Conservation (phyloP, 37 sponge, comb jelly and placozoan genomes). For the Aplysina aerophoba region DNA sequence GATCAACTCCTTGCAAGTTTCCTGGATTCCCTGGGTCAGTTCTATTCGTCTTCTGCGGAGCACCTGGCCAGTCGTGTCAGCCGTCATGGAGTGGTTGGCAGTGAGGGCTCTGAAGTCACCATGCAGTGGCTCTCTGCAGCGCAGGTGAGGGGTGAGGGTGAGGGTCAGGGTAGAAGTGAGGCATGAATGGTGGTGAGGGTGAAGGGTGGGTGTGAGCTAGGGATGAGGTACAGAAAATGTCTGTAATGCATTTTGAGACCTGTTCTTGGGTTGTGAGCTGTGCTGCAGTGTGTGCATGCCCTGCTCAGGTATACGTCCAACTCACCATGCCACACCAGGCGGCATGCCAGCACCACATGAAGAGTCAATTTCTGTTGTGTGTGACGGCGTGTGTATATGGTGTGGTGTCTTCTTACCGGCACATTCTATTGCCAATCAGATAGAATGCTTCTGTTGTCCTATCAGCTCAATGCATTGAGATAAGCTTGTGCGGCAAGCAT, state of each 20-base stretch:
- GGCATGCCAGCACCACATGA: too few species aligned
- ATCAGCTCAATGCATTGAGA: too few species aligned
- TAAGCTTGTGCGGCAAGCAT: too few species aligned
- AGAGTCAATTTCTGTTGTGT: too few species aligned
- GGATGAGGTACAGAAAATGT: not conserved
- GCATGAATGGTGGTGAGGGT: not conserved
- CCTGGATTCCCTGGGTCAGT: not conserved
- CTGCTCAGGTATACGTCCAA: too few species aligned
- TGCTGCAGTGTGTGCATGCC: too few species aligned
- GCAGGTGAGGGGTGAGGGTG: slow-evolving; percentile 60
- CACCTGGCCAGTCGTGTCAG: not conserved
- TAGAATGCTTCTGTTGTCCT: too few species aligned
- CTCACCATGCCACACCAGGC: too few species aligned
- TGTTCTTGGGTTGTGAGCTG: too few species aligned
- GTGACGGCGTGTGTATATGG: too few species aligned
- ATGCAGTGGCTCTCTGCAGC: slow-evolving; percentile 78
- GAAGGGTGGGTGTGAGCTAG: not conserved
- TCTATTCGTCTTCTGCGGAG: not conserved
- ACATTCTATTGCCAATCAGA: too few species aligned
- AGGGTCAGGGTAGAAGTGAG: not conserved
- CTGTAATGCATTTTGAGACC: not conserved
- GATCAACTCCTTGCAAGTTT: not conserved
- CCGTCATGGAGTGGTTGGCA: not conserved
- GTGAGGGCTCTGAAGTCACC: slow-evolving; percentile 38
- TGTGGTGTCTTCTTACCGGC: too few species aligned